phyloP scores from a whole-genome alignment of 2,888 invertebrate species.

The Melanargia galathea region DNA sequence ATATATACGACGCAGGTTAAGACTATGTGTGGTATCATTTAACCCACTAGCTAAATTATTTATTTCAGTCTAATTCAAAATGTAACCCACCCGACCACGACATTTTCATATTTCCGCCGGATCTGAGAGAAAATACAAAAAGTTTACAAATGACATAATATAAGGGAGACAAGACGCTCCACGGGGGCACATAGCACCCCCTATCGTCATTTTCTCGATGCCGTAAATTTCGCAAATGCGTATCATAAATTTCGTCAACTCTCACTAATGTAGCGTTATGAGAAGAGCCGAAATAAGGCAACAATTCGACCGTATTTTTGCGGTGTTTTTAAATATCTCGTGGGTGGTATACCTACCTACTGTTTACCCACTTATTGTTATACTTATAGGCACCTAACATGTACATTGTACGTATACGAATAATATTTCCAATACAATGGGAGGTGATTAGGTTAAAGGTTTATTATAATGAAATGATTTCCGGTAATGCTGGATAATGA shows the following conservation, averaged over 20 bases:
- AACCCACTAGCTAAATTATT: no score
- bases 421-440: no score
- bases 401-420: no score
- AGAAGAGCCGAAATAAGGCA: conserved; percentile 43
- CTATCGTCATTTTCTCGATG: conserved; percentile 49
- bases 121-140: conserved; percentile 11
- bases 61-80: no score
- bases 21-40: no score
- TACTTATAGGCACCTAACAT: no score
- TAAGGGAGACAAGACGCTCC: conserved; percentile 32
- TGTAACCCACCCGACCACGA: neutral
- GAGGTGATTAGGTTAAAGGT: no score
- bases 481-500: no score
- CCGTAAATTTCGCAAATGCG: conserved; percentile 69
- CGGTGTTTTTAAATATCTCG: conserved; percentile 28
- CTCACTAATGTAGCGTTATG: conserved; percentile 66
- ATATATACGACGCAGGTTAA: no score
- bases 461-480: no score
- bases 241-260: conserved; percentile 68
- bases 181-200: conserved; percentile 35
- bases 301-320: conserved; percentile 35
- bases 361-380: neutral
- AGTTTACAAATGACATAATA: conserved; percentile 38
- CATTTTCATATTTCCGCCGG: conserved; percentile 1
- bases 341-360: neutral